These are phyloP conservation scores for Zeuzera pyrina DNA, from an alignment of 2,888 invertebrate genomes.

Conservation along the genomic window DNA sequence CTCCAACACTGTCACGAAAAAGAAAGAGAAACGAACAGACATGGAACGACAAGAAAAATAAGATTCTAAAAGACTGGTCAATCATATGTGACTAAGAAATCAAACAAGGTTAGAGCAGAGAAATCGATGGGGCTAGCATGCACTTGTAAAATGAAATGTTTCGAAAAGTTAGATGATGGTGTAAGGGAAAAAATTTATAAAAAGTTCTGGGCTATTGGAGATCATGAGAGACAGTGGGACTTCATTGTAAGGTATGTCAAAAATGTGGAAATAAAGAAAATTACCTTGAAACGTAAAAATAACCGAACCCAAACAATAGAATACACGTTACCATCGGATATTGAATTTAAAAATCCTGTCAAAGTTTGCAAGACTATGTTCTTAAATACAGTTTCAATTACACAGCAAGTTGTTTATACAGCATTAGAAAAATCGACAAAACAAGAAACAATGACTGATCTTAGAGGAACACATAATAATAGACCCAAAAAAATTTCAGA, in stretches of 20 bases:
- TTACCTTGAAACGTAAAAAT: slow-evolving; percentile 7
- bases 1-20: slow-evolving; percentile 6
- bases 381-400: slow-evolving; percentile 10
- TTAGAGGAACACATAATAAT: slow-evolving; percentile 10
- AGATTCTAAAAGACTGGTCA: slow-evolving; percentile 10
- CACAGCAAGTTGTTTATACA: slow-evolving; percentile 7
- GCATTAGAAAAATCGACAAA: slow-evolving; percentile 8
- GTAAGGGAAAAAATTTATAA: slow-evolving; percentile 8
- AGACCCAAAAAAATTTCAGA: slow-evolving; percentile 6
- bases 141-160: slow-evolving; percentile 9
- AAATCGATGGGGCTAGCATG: slow-evolving; percentile 9
- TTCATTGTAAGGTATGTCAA: slow-evolving; percentile 7
- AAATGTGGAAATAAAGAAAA: slow-evolving; percentile 8
- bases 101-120: slow-evolving; percentile 6
- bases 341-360: background rate
- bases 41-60: slow-evolving; percentile 9
- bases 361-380: slow-evolving; percentile 11
- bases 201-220: slow-evolving; percentile 10
- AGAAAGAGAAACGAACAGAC: slow-evolving; percentile 4
- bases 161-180: slow-evolving; percentile 5
- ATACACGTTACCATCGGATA: slow-evolving; percentile 8
- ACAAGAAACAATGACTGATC: slow-evolving; percentile 3
- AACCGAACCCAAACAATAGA: slow-evolving; percentile 11
- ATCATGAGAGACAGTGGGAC: slow-evolving; percentile 14
- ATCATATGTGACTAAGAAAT: slow-evolving; percentile 6